Evolutionary conservation across 1,140 invertebrate genomes (phyloP), one percentile per base, ranked within the genome.

Genomic region (Phocides pigmalion): DNA sequence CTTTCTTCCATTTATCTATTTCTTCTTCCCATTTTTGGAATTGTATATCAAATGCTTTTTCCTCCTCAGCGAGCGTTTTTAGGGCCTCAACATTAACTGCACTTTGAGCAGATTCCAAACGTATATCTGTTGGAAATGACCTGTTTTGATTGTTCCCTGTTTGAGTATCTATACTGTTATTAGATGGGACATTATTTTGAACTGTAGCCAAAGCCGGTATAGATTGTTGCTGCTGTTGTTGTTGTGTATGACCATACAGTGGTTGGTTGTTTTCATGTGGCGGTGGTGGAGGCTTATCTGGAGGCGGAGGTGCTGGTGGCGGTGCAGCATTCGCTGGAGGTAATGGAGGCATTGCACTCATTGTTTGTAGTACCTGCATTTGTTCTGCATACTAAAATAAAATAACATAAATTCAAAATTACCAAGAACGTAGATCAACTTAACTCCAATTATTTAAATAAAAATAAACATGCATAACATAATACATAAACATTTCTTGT

Each of bases 11-110:
- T 70, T 95, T 95, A 70, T 96, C 94, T 79, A 97, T 97, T 75
- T 97, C 95, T 66, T 95, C 93, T 86, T 97, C 96, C 96, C 96
- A 97, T 74, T 96, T 95, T 79, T 94, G 93, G 79, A 97, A 97
- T 76, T 97, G 94, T 56, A 94, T 94, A 78, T 97, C 96, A 89
- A 97, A 97, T 42, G 94, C 94, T 82, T 94, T 95, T 80, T 97
- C 96, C 69, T 95, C 94, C 77, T 96, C 94, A 4, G 94, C 92
- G 17, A 94, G 70, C 62, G 87, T 87, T 46, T 83, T 84, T 16
- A 89, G 61, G 19, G 84, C 89, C 11, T 91, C 89, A 25, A 64
- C 54, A 64, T 89, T 84, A 4, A 77, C 75, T 9, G 70, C 25
- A 39, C 68, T 12, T 28, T 50, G 42, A 25, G 54, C 41, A 25